These are phyloP conservation scores for Batillaria attramentaria DNA, from an alignment of 1,140 invertebrate genomes.

Conservation along the genomic window DNA sequence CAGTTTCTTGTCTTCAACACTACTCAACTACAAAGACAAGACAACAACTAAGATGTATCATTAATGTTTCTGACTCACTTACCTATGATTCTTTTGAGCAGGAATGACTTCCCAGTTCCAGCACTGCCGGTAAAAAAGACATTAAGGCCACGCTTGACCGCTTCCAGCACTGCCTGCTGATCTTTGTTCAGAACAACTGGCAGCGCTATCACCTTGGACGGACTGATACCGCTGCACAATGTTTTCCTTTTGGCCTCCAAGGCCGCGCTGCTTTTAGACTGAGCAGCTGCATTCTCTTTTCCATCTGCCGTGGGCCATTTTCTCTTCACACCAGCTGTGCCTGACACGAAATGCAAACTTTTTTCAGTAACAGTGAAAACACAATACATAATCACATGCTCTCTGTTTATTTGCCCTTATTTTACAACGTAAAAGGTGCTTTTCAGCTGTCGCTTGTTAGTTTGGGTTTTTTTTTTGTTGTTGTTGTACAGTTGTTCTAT, in stretches of 20 bases:
- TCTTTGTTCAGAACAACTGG: slow-evolving; percentile 79
- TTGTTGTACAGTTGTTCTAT: too few relatives aligned
- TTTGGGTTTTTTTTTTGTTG: too few relatives aligned
- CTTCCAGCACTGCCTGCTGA: slow-evolving; percentile 84
- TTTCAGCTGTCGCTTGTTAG: too few relatives aligned
- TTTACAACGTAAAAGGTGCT: too few relatives aligned
- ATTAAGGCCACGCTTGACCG: slow-evolving; percentile 83
- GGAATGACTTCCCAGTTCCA: slow-evolving; percentile 95
- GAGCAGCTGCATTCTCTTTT: not conserved
- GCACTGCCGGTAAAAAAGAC: slow-evolving; percentile 95
- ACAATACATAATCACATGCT: too few relatives aligned
- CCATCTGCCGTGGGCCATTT: not conserved
- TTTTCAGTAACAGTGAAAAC: too few relatives aligned
- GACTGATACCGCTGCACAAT: slow-evolving; percentile 31
- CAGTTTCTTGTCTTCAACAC: too few relatives aligned
- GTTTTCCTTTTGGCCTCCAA: slow-evolving; percentile 30
- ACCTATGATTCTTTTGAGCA: slow-evolving; percentile 87
- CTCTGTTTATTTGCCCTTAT: too few relatives aligned
- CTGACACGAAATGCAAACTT: too few relatives aligned
- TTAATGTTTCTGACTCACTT: slow-evolving; percentile 5
- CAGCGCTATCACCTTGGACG: slow-evolving; percentile 44
- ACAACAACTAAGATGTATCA: slow-evolving; percentile 3
- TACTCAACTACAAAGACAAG: not conserved
- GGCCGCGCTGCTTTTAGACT: not conserved
- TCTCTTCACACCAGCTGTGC: slow-evolving; percentile 16